Evolutionary conservation across 2,113 vertebrate genomes (phyloP).

Genomic region (Oplegnathus fasciatus): DNA sequence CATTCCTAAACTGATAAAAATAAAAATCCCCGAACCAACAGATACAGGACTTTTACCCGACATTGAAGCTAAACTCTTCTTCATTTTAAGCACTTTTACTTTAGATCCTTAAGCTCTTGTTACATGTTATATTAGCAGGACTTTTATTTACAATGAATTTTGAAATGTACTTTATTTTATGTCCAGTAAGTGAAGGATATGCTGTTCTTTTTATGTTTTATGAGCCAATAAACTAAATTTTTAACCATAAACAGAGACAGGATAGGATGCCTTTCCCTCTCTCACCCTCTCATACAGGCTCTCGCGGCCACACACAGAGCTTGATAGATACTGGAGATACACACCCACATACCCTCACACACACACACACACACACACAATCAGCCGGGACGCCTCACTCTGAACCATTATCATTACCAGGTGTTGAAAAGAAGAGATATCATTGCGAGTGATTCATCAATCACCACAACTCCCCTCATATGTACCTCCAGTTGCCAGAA

Average conservation of each 20-base stretch:
- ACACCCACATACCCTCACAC: constrained; percentile 14
- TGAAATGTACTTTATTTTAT: not conserved
- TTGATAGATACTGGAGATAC: constrained; percentile 20
- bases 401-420: constrained; percentile 67
- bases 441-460: constrained; percentile 58
- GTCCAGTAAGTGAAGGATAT: not conserved
- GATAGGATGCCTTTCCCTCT: not conserved
- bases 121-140: not conserved
- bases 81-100: not conserved
- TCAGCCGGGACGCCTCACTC: constrained; percentile 9
- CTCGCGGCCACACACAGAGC: constrained; percentile 41
- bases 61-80: not conserved
- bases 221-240: not conserved
- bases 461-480: constrained; percentile 49
- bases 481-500: constrained; percentile 35
- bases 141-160: not conserved
- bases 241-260: not conserved
- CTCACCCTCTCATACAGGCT: constrained; percentile 1
- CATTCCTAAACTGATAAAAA: not conserved
- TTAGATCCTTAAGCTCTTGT: not conserved
- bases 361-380: constrained; percentile 31
- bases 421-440: constrained; percentile 65
- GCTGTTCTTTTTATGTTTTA: not conserved
- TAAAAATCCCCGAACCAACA: not conserved
- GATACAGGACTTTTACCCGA: not conserved